Evolutionary conservation across 2,888 invertebrate genomes (phyloP), one percentile per base, ranked within the genome.

Genomic region (Panzeria rudis): DNA sequence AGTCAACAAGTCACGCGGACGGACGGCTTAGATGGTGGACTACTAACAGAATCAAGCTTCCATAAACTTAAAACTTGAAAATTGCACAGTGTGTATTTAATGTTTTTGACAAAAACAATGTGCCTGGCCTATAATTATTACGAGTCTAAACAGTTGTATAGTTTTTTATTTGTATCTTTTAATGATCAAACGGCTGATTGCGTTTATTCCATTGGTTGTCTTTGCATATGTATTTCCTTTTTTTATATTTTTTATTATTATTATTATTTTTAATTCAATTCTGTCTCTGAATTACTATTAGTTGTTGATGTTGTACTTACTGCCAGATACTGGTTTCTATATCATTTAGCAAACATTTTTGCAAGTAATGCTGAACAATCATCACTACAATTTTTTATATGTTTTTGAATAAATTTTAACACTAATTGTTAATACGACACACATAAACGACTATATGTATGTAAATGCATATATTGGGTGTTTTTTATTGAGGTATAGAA

Each of bases 281-380:
- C 29, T 68, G 59, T 38, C 29, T 78, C 41, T 35, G 44, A 47
- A 66, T 75, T 75, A 20, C 79, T 72, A 56, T 76, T 64, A 50
- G 62, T 64, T 61, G 72, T 35, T 71, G 64, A 54, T 72, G 62
- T 77, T 72, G 66, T 62, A 61, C 79, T 47, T 62, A 61, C 79
- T 47, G 38, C 62, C n/a, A n/a, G 68, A 86, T 82, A 80, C 86
- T 56, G 62, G 84, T 87, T 87, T 72, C 61, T 56, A 29, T 59
- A 59, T 54, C 17, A 64, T 54, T 47, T 71, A 78, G 7, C 35
- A 69, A 38, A 38, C 38, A 64, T 80, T 32, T 54, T 64, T 44
- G 84, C 82, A 86, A 84, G 64, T 84, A 78, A 84, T 81, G 82
- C 76, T 76, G 76, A 83, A 66, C 56, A 64, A 82, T 82, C 69